These are phyloP conservation scores for Drosophila kanapiae DNA, from an alignment of 1,140 invertebrate genomes.

Conservation along the genomic window DNA sequence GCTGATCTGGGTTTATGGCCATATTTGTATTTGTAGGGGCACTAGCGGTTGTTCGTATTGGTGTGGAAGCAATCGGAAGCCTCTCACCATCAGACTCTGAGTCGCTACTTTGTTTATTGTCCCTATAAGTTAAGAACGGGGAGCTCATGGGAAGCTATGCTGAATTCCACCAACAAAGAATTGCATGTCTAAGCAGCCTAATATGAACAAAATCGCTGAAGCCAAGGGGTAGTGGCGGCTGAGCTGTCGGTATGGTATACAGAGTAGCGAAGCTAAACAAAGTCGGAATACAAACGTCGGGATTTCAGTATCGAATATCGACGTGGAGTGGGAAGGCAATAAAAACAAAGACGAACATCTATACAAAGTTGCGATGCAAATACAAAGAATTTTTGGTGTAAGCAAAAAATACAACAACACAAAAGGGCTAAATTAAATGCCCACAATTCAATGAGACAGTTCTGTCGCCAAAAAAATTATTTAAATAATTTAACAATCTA, in stretches of 20 bases:
- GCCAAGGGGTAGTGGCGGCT: too few species aligned
- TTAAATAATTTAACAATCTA: neutral
- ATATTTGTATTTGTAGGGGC: neutral
- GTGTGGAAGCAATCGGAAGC: neutral
- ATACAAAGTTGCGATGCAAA: neutral
- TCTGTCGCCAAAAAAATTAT: neutral
- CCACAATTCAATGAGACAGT: neutral
- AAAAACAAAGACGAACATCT: neutral
- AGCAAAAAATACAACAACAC: too few species aligned
- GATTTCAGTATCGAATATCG: too few species aligned
- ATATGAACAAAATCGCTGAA: too few species aligned
- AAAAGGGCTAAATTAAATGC: too few species aligned
- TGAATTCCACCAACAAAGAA: neutral
- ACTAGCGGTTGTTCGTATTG: neutral
- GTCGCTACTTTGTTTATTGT: neutral
- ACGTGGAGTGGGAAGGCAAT: too few species aligned
- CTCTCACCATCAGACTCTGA: neutral
- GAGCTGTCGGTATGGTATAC: too few species aligned
- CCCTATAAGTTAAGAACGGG: neutral
- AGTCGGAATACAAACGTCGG: too few species aligned
- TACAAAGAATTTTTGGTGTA: slow-evolving; percentile 1
- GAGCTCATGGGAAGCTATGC: neutral
- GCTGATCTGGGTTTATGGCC: too few species aligned
- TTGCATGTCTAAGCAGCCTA: too few species aligned
- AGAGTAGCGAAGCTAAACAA: too few species aligned